Base-by-base conservation (phyloP, 2,888 invertebrate genomes). In the Heliconius erato region DNA sequence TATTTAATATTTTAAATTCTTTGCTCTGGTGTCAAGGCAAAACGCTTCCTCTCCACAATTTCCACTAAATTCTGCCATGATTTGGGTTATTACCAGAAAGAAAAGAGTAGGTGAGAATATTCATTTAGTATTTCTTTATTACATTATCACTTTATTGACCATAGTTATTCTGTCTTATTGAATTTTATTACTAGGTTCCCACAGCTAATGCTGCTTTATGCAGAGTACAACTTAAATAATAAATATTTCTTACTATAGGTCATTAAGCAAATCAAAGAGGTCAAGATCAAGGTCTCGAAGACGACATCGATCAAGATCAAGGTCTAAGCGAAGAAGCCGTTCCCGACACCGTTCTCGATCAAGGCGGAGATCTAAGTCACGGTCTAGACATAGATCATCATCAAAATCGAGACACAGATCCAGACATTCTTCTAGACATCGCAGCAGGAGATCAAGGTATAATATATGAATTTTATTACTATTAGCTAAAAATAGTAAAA, bases 361-460 rank as follows among this genome's bases (percentile, higher is more conserved):
- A 0, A 87, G 91, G 26, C 89, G 91, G 12, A 89, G 89, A 71
- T 86, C 88, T 0, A 88, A 90, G 16, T 89, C 90, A 0, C 88
- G 91, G 44, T 82, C 84, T 35, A 81, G 84, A 49, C 89, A 91
- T 49, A 88, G 89, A 71, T 87, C 88, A 0, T 87, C 90, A 16
- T 89, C 90, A 0, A 89, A 92, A 74, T 84, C 85, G 11, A 87
- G 90, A 19, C 89, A 90, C 54, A 87, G 89, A 44, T 88, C 91
- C 0, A 91, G 95, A 16, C 94, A 90, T 82, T 93, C 94, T 1
- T 91, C 92, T 7, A 89, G 94, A 54, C 92, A 93, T 85, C 90
- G 95, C 63, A 86, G 89, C 0, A 87, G 94, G 63, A 90, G 95
- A 79, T 92, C 94, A 5, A 94, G 95, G 95, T 94, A 86, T 84